These are phyloP conservation scores for Tiaroga cobitis DNA, from an alignment of 2,797 vertebrate species.

Conservation along the genomic window DNA sequence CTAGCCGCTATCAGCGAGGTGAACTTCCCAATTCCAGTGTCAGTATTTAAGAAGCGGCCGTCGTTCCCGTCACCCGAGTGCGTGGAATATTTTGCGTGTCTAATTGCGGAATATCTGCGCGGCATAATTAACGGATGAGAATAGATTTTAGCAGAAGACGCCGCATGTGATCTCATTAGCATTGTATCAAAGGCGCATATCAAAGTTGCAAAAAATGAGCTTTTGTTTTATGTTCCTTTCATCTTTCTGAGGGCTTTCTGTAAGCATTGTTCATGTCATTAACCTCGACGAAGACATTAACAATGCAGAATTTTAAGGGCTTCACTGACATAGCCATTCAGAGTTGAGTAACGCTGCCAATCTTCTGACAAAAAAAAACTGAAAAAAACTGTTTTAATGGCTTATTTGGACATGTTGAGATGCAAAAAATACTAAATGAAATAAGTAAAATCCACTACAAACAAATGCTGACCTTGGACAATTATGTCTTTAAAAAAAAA, in stretches of 20 bases:
- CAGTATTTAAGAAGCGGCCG: constrained; percentile 33
- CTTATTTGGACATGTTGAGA: background rate
- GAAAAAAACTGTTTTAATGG: constrained; percentile 32
- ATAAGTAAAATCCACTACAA: background rate
- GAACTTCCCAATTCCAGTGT: constrained; percentile 24
- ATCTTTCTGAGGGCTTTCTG: constrained; percentile 75
- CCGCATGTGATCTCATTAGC: constrained; percentile 79
- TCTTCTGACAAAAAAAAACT: constrained; percentile 30
- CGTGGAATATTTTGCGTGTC: constrained; percentile 70
- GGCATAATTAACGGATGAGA: constrained; percentile 73
- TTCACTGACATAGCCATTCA: constrained; percentile 68
- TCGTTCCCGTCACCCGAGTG: constrained; percentile 56
- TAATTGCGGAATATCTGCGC: constrained; percentile 69
- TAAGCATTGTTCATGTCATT: constrained; percentile 76
- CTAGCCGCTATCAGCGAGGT: constrained; percentile 42
- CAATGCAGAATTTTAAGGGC: constrained; percentile 71
- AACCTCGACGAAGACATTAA: constrained; percentile 75
- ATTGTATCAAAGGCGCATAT: constrained; percentile 79
- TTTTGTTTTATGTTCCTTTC: constrained; percentile 79
- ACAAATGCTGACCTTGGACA: background rate
- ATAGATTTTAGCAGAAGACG: constrained; percentile 73
- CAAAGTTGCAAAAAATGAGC: constrained; percentile 75
- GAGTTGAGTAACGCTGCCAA: constrained; percentile 37
- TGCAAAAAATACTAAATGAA: background rate
- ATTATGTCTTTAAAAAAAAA: background rate